Conservation (phyloP, 2,113 vertebrate species). For the Saiga tatarica region DNA sequence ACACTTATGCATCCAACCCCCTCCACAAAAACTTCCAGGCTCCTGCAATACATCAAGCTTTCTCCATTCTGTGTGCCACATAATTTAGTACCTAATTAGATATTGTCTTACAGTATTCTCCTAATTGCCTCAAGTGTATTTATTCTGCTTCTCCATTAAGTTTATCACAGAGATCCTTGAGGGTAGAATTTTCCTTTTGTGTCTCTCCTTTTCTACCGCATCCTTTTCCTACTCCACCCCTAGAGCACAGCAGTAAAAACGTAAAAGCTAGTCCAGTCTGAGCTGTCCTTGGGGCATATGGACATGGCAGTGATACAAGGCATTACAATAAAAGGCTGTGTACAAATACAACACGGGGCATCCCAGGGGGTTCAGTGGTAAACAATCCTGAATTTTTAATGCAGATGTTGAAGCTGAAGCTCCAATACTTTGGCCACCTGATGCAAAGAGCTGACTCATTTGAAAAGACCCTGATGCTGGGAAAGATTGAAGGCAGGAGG, state of each 20-base stretch:
- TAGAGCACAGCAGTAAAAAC: background rate
- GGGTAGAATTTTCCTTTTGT: background rate
- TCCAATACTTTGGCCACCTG: background rate
- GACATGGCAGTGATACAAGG: background rate
- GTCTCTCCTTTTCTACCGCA: background rate
- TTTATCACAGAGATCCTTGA: slow-evolving; percentile 7
- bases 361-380: background rate
- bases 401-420: background rate
- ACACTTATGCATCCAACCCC: background rate
- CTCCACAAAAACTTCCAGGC: background rate
- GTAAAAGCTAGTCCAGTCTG: background rate
- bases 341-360: background rate
- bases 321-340: background rate
- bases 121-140: slow-evolving; percentile 41
- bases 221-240: background rate
- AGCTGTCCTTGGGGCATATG: background rate
- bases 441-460: background rate
- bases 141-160: slow-evolving; percentile 29
- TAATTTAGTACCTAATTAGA: slow-evolving; percentile 54
- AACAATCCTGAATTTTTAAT: background rate
- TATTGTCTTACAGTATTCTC: slow-evolving; percentile 40
- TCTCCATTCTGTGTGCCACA: background rate
- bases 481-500: background rate
- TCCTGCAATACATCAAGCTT: background rate
- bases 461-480: background rate